A percentile compares a stretch with the other conserved stretches of the same genome.
Evolutionary conservation across 1,140 invertebrate genomes (phyloP).

Genomic region (Hypothenemus hampei): DNA sequence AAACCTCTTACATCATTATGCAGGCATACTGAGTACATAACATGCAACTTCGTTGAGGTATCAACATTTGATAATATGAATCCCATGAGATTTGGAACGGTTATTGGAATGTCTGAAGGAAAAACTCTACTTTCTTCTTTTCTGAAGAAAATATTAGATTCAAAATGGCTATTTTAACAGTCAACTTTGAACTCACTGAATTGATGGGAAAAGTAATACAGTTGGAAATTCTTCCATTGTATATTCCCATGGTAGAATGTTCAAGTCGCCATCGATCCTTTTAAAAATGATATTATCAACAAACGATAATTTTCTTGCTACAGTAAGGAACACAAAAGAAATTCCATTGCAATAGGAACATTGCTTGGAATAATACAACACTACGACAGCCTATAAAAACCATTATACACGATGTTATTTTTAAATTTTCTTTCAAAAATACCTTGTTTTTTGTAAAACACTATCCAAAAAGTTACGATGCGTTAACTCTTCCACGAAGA

Average conservation of each 20-base stretch:
- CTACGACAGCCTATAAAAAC: slow-evolving; percentile 60
- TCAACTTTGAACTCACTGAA: slow-evolving; percentile 48
- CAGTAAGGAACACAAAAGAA: slow-evolving; percentile 58
- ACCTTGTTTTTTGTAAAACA: slow-evolving; percentile 43
- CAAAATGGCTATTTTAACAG: slow-evolving; percentile 2
- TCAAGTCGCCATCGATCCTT: slow-evolving; percentile 71
- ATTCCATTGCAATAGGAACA: slow-evolving; percentile 69
- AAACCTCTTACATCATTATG: slow-evolving; percentile 37
- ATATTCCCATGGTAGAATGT: slow-evolving; percentile 79
- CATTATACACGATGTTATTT: neutral
- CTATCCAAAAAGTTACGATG: slow-evolving; percentile 49
- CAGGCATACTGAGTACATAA: slow-evolving; percentile 43
- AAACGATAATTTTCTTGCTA: slow-evolving; percentile 57
- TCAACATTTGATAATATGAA: slow-evolving; percentile 67
- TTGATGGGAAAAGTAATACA: slow-evolving; percentile 66
- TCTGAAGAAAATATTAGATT: slow-evolving; percentile 52
- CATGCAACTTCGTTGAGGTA: slow-evolving; percentile 36
- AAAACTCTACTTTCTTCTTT: slow-evolving; percentile 71
- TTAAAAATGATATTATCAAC: slow-evolving; percentile 57
- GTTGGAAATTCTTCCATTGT: slow-evolving; percentile 69
- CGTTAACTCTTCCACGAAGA: slow-evolving; percentile 55
- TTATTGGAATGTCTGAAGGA: slow-evolving; percentile 57
- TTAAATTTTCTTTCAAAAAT: slow-evolving; percentile 5
- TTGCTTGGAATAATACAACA: slow-evolving; percentile 65
- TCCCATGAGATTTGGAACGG: slow-evolving; percentile 62